Evolutionary conservation across 64 coral and sea anemone species (phyloP), one percentile per base, ranked within the genome.

Genomic region (Montipora sp.): DNA sequence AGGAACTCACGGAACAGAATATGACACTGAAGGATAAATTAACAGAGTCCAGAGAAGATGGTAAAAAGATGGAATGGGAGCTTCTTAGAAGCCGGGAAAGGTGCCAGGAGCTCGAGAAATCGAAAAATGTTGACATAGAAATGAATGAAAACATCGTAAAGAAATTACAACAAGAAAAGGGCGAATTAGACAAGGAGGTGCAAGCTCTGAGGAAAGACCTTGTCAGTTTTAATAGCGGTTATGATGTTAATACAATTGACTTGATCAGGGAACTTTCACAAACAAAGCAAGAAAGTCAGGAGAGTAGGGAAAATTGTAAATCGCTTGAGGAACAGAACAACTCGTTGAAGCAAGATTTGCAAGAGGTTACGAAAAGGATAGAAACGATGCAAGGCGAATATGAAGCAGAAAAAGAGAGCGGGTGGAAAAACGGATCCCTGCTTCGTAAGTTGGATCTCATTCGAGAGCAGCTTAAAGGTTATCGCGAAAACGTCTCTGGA

Each of bases 1-100:
- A 85, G 71, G 82, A 85, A n/a, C 82, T 85, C 6, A 51, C 44
- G 8, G 82, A 85, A 72, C 82, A 85, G 50, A 85, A 85, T 3
- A 21, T 72, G 65, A 85, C 59, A 49, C 60, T 85, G 18, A 85
- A 71, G 47, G 82, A 85, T 71, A 51, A 85, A 85, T 36, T 85
- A 18, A 18, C 71, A 5, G 82, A 85, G 61, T 43, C 3, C 4
- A 61, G 18, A 49, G 65, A 85, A 11, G 68, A 48, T 8, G 36
- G 82, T 16, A 50, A 85, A 51, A 71, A 68, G 47, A n/a, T 49
- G 44, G 44, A 85, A 50, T 23, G 68, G 9, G 82, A 71, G 3
- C 18, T 85, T 21, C 61, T 85, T 2, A 51, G 7, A 19, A 85
- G 82, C 36, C 82, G 65, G 66, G 3, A 85, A 50, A 85, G 82